Evolutionary conservation across 2,113 vertebrate genomes (phyloP), one percentile per base, ranked within the genome.

Genomic region (Desmodus rotundus): DNA sequence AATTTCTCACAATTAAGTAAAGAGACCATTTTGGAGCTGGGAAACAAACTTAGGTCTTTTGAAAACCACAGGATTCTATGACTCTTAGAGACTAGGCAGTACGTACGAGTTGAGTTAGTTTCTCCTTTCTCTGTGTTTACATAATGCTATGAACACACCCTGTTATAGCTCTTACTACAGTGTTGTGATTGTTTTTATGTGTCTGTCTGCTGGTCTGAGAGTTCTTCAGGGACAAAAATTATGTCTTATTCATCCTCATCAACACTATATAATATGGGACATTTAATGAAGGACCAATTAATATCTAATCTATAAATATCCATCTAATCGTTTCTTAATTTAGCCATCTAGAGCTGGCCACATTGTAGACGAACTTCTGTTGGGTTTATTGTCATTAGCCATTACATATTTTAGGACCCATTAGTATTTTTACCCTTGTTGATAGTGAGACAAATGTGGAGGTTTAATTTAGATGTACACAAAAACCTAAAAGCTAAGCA

Each of bases 201-300:
- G 26, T 92, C 81, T 89, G 13, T 78, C 24, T 41, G 65, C 67
- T 58, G 16, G 7, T 36, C 36, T 85, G 28, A 87, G 52, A 90
- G 41, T 14, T 95, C 20, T 2, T 85, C 50, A 87, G 93, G 90
- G 76, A 61, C 87, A 90, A 36, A 87, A 78, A 74, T 14, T 45
- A 89, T 72, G 33, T 80, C 38, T 58, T 87, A 93, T 52, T 85
- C 73, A 78, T 89, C 72, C 56, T 81, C 73, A 24, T 61, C 80
- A 82, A 77, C 56, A 56, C 17, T 82, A 45, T 92, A 24, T 76
- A 94, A 68, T 54, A 61, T 61, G 12, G 50, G 10, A 33, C 67
- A 87, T 61, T 87, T 87, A 92, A 83, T 92, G 50, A 96, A 95
- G 50, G 56, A 54, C 13, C 16, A 95, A 93, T 94, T 95, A 81